Base-by-base conservation (phyloP, 2,113 vertebrate species). In the Colossoma macropomum region DNA sequence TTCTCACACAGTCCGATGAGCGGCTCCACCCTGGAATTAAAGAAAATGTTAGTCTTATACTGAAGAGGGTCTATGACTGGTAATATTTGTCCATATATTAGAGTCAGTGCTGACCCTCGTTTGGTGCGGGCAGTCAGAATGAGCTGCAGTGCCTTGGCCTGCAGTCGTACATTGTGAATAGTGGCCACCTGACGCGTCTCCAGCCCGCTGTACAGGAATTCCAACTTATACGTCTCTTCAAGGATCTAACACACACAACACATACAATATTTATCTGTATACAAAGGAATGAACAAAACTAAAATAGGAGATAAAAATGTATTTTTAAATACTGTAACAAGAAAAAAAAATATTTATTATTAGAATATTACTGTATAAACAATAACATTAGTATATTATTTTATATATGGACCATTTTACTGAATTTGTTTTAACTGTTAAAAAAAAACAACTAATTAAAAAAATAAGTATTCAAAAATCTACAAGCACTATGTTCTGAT, bases 181-280 rank as follows among this genome's bases (percentile, higher is more conserved):
- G 95, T 95, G 82, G 97, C 96, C 86, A 99, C 95, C 71, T 99
- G 98, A 21, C 92, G 90, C n/a, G 87, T 94, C n/a, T 97, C 97
- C 89, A 99, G 90, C 0, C 97, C 96, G 0, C 96, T 96, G 93
- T 99, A 99, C 91, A 99, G 95, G 84, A 99, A 99, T 92, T 99
- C 97, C 95, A 99, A 96, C 41, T 98, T 98, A 48, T 98, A 99
- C 0, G 97, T 98, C 89, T 99, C 96, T 88, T 99, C 97, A 88
- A 99, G 82, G 86, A 99, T 97, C 97, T 99, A 83, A 38, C 82
- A 87, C 52, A 81, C 23, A 4, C 30, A 77, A 23, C 12, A 59
- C 59, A 62, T 0, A 1, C 12, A 12, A 3, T 62, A 12, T 27
- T 27, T 25, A 12, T 12, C 10, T 27, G 25, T 59, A 59, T 21